Percentiles rank a stretch among this genome's conserved stretches.
These are phyloP conservation scores for Calonectris borealis DNA, from an alignment of 2,113 vertebrate species.

Conservation along the genomic window DNA sequence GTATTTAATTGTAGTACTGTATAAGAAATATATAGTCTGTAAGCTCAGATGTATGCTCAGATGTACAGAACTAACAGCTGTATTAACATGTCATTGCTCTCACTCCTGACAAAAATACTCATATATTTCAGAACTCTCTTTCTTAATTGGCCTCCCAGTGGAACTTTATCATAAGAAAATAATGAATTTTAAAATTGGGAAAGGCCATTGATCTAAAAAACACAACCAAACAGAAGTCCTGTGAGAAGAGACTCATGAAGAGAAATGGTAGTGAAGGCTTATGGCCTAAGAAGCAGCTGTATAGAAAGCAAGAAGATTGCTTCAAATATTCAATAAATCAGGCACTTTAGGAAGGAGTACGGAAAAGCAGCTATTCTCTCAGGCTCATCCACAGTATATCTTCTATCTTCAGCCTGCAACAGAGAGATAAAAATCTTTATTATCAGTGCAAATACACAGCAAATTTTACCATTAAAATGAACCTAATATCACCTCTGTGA, in stretches of 20 bases:
- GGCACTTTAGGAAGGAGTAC: conserved; percentile 73
- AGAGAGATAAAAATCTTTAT: conserved; percentile 8
- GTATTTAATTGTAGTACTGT: background rate
- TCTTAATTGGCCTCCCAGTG: background rate
- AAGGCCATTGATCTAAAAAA: background rate
- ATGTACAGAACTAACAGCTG: background rate
- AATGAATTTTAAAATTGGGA: background rate
- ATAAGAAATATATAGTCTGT: background rate
- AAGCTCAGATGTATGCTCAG: background rate
- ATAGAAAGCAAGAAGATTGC: background rate
- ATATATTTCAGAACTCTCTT: background rate
- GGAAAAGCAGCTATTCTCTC: conserved; percentile 14
- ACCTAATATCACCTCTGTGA: background rate
- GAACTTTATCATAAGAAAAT: background rate
- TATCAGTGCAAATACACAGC: background rate
- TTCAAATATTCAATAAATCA: background rate
- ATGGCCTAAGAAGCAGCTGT: background rate
- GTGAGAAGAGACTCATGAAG: background rate
- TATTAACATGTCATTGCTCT: background rate
- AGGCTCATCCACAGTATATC: background rate
- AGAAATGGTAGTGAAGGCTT: background rate
- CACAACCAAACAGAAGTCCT: background rate
- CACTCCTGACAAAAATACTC: background rate
- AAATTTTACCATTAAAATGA: background rate
- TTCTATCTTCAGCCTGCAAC: conserved; percentile 42